phyloP scores from a whole-genome alignment of 2,888 invertebrate species.

The Gortyna flavago region DNA sequence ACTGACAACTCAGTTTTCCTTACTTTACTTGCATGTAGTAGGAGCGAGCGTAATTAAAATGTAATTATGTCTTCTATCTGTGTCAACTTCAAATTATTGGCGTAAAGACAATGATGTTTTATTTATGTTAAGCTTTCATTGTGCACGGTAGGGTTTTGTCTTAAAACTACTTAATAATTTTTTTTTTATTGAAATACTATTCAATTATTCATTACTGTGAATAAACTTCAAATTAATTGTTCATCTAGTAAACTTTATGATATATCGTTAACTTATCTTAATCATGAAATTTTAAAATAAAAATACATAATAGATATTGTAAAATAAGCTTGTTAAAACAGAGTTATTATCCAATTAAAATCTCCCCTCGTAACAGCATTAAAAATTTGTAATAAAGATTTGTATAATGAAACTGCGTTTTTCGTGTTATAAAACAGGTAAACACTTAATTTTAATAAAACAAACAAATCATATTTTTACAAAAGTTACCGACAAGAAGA shows the following conservation, averaged over 20 bases:
- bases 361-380: constrained; percentile 24
- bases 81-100: constrained; percentile 48
- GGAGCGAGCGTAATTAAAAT: constrained; percentile 57
- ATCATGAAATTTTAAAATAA: neutral
- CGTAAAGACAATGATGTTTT: constrained; percentile 24
- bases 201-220: neutral
- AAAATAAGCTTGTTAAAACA: constrained; percentile 6
- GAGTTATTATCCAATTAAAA: constrained; percentile 23
- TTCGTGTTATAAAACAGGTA: neutral
- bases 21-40: constrained; percentile 26
- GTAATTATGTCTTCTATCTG: constrained; percentile 55
- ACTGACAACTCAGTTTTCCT: constrained; percentile 36
- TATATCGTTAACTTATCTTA: neutral
- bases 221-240: neutral
- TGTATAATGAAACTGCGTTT: neutral
- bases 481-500: neutral
- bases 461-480: neutral
- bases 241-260: neutral
- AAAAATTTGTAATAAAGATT: constrained; percentile 5
- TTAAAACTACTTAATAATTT: neutral
- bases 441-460: neutral
- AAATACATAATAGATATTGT: neutral
- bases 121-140: constrained; percentile 33
- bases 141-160: too few relatives aligned
- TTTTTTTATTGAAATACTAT: neutral